A percentile compares a stretch with the other conserved stretches of the same genome.
Evolutionary conservation across 2,113 vertebrate species (phyloP).

Genomic region (Thymallus thymallus): DNA sequence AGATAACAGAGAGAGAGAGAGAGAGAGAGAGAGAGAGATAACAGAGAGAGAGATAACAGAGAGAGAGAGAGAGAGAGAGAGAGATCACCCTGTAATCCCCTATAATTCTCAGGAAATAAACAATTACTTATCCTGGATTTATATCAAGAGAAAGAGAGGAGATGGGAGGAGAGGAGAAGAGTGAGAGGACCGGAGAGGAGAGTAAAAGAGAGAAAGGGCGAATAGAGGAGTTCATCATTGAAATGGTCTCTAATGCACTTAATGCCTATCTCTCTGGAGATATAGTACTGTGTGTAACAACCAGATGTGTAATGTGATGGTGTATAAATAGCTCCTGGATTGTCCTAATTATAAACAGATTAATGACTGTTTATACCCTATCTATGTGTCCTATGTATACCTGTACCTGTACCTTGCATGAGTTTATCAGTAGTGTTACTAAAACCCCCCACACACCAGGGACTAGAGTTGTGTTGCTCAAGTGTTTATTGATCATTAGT

Average conservation of each 20-base stretch:
- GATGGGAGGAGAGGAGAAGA: too few species aligned
- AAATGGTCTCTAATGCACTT: not conserved
- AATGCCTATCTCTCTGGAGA: not conserved
- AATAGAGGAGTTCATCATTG: too few species aligned
- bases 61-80: not conserved
- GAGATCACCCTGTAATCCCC: not conserved
- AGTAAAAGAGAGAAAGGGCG: too few species aligned
- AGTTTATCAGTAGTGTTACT: too few species aligned
- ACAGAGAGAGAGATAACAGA: not conserved
- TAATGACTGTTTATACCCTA: not conserved
- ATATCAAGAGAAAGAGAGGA: too few species aligned
- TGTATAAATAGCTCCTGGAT: not conserved
- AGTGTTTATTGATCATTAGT: too few species aligned
- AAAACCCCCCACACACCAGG: too few species aligned
- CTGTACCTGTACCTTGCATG: not conserved
- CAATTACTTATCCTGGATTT: not conserved
- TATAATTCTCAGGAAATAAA: not conserved
- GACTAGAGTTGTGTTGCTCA: too few species aligned
- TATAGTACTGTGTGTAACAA: not conserved
- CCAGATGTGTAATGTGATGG: not conserved
- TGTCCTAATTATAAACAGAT: not conserved
- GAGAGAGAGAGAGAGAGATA: not conserved
- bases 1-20: not conserved
- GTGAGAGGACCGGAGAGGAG: too few species aligned
- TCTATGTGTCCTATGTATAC: not conserved